Evolutionary conservation across 2,797 vertebrate genomes (phyloP), one percentile per base, ranked within the genome.

Genomic region (Bufotes viridis): DNA sequence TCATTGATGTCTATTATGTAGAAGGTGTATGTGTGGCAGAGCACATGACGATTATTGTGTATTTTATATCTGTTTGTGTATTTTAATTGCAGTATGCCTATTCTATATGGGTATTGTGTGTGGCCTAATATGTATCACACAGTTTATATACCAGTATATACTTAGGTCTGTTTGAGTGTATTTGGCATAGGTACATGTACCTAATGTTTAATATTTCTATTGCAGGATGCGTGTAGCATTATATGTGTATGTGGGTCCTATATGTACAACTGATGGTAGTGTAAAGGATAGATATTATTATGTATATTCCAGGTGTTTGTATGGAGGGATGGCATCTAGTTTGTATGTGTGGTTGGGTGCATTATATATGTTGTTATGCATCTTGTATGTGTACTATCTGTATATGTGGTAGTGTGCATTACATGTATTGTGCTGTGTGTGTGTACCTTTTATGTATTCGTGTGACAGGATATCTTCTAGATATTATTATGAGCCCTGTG

Each of bases 41-140:
- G 29, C 42, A 61, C 61, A 42, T 34, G 26, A 29, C 14, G 22
- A 24, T 24, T 24, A 65, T 92, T 93, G 92, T 90, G 92, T 87
- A 92, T 75, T 91, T 49, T 92, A 92, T 63, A 63, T 10, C 14
- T 94, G 80, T 90, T 67, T 84, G 91, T 87, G 87, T 90, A 91
- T 93, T 5, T 20, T n/a, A 17, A 34, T 9, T 84, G 69, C 82
- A 42, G 7, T 61, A 24, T 83, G 20, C 24, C 49, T 69, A 15
- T 7, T 18, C 3, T 26, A 55, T 34, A 13, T 1, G n/a, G 11
- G 18, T 51, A 2, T 22, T 10, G 34, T 49, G 70, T 22, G 70
- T 11, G 34, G 14, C 34, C 14, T 1, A 26, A 7, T 17, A 49
- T 49, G 22, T 49, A 74, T 74, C 15, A 74, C 26, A 70, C 12